Conservation (phyloP, 1,140 invertebrate species). For the Zaprionus davidi region DNA sequence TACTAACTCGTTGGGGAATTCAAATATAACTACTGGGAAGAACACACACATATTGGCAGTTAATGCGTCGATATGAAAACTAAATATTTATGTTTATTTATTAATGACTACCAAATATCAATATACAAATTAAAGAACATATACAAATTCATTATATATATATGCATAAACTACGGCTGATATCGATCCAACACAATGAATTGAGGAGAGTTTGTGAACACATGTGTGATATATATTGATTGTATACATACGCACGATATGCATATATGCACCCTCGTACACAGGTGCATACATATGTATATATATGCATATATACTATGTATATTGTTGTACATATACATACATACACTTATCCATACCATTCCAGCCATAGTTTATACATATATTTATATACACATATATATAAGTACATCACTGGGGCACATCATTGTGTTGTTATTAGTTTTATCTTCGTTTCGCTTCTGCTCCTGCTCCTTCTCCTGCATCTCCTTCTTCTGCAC, state of each 20-base stretch:
- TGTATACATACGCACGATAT: constrained; percentile 6
- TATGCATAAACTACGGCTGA: constrained; percentile 73
- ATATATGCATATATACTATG: constrained; percentile 58
- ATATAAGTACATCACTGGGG: constrained; percentile 50
- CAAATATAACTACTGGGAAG: background rate
- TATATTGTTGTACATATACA: constrained; percentile 45
- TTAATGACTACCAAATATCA: constrained; percentile 78
- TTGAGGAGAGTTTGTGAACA: constrained; percentile 64
- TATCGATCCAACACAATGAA: constrained; percentile 58
- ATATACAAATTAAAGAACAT: constrained; percentile 80
- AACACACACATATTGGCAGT: background rate
- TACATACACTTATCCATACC: constrained; percentile 52
- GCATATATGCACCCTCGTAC: constrained; percentile 8
- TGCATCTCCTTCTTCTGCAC: background rate
- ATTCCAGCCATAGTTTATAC: constrained; percentile 65
- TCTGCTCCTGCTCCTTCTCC: background rate
- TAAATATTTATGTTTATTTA: constrained; percentile 69
- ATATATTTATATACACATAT: constrained; percentile 52
- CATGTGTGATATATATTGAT: constrained; percentile 36
- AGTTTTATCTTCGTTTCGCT: constrained; percentile 3
- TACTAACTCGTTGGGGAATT: background rate
- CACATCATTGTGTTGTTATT: constrained; percentile 43
- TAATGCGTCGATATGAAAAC: constrained; percentile 36
- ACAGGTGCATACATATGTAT: constrained; percentile 36
- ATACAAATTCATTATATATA: constrained; percentile 74